Base-by-base conservation (phyloP, 1,140 invertebrate genomes). In the Galendromus occidentalis region DNA sequence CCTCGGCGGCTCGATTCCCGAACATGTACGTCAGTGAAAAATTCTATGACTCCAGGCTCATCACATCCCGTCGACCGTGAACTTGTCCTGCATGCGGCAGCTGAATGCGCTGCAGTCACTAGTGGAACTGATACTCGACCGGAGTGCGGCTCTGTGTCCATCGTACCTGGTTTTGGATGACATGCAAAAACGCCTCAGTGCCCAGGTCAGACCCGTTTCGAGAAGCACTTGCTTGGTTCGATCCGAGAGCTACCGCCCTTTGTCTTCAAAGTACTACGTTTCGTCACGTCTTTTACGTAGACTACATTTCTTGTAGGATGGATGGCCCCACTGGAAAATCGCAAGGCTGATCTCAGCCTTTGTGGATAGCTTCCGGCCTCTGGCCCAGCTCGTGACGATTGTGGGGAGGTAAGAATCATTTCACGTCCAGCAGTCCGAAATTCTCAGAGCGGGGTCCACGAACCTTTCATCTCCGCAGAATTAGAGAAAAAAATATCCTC, bases 151-250 rank as follows among this genome's bases (percentile, higher is more conserved):
- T 72, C 77, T 97, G 9, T 76, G 96, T 44, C 93, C 93, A 14
- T 88, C 86, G 20, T 95, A 95, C 75, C 88, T 97, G 69, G 87
- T 95, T 68, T 85, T 93, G 0, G 94, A 91, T 76, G 91, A 96
- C 78, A 85, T 97, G 70, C 83, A 87, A 64, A 89, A 95, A 77
- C 71, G 70, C 45, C 42, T 67, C n/a, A 44, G 28, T 64, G 6
- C 66, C 30, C 67, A 64, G 67, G 67, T 64, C 33, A 9, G 33
- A 39, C 4, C 33, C 9, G 4, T 39, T 39, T 39, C 33, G 4
- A 39, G 4, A 4, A n/a, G n/a, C n/a, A n/a, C n/a, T n/a, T n/a
- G n/a, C n/a, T n/a, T n/a, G n/a, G n/a, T n/a, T n/a, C n/a, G n/a
- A n/a, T n/a, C n/a, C n/a, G n/a, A n/a, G n/a, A n/a, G n/a, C n/a